A percentile compares a stretch with the other conserved stretches of the same genome.
Evolutionary conservation across 2,113 vertebrate genomes (phyloP).

Genomic region (Cyanoliseus patagonus): DNA sequence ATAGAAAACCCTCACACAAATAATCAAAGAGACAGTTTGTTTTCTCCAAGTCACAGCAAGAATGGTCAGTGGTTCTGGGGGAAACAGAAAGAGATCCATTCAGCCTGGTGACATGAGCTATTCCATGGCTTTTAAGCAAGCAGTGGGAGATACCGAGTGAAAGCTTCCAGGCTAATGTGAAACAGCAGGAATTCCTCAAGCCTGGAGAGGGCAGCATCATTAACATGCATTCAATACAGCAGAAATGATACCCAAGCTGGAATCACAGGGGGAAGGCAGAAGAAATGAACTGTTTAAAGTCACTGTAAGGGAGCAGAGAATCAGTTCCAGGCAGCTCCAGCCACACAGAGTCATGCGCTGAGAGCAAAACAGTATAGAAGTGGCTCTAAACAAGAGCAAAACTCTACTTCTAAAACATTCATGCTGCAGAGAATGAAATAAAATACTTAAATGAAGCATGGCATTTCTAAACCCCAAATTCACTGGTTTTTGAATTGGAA

Average conservation of each 20-base stretch:
- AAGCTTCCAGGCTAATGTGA: neutral
- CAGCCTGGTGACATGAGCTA: neutral
- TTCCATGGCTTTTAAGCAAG: neutral
- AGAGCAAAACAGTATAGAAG: neutral
- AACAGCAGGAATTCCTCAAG: neutral
- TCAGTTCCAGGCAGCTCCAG: neutral
- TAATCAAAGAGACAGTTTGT: neutral
- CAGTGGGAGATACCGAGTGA: neutral
- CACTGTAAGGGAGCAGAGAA: neutral
- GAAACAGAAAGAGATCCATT: neutral
- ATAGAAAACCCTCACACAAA: neutral
- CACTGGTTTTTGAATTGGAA: neutral
- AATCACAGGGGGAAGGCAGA: neutral
- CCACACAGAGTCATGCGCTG: neutral
- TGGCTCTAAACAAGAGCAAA: neutral
- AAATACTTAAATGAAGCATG: neutral
- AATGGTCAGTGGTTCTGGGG: neutral
- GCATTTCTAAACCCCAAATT: neutral
- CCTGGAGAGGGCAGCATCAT: neutral
- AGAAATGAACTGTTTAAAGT: neutral
- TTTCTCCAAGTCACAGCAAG: neutral
- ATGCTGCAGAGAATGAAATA: neutral
- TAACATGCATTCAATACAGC: neutral
- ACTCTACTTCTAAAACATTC: neutral
- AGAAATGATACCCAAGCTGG: neutral